Base-by-base conservation (phyloP, 2,113 vertebrate genomes). In the Pluvialis apricaria region DNA sequence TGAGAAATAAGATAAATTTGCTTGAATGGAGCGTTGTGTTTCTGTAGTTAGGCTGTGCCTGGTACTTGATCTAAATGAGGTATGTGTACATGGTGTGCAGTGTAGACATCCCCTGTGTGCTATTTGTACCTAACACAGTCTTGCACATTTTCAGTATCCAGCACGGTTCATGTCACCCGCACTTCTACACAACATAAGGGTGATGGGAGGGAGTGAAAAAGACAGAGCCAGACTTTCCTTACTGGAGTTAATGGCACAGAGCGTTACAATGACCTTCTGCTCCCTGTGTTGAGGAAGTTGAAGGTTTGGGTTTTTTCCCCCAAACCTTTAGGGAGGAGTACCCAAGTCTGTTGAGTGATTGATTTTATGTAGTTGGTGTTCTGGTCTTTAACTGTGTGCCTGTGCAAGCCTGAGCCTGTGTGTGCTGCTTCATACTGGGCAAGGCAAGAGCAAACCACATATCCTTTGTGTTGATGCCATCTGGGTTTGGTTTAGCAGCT, bases 1-100 rank as follows among this genome's bases (percentile, higher is more conserved):
- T 92, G 93, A 89, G 91, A 80, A 96, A 91, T 60, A 83, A 81
- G 91, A 94, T 83, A 55, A 81, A 95, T 96, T 75, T 92, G 51
- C 83, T 92, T 66, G 81, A 68, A 47, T 14, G 29, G 66, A 86
- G 20, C 4, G 8, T 55, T 64, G 80, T 62, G 51, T 75, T 95
- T 81, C 86, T 84, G 72, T 58, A 91, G 94, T 62, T 57, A 66
- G 69, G 22, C 80, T 60, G 55, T 84, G 91, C 65, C 69, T 91
- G 44, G 42, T 79, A 44, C 77, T 92, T 38, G 72, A 79, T 88
- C 86, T 81, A 86, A 84, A 89, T 68, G 81, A 87, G 90, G 44
- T 45, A 18, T n/a, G 84, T 40, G 68, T 66, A 21, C 15, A 6
- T 64, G 51, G 64, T 40, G 65, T 40, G 83, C 72, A 81, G 38